These are phyloP conservation scores for Barnardius zonarius DNA, from an alignment of 2,113 vertebrate genomes.

Conservation along the genomic window DNA sequence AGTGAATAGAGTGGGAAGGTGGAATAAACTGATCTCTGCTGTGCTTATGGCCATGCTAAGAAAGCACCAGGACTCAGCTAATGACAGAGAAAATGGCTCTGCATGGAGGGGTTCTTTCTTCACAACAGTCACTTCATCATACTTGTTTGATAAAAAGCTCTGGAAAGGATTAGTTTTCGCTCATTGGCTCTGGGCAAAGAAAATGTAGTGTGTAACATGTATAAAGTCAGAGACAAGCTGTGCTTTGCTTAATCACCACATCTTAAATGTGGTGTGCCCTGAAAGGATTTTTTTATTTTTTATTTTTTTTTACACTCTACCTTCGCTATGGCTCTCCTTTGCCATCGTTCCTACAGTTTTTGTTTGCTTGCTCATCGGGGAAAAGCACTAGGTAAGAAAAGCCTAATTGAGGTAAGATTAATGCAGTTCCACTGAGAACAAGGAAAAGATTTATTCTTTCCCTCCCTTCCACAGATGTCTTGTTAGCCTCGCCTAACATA, in stretches of 20 bases:
- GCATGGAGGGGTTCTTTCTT: neutral
- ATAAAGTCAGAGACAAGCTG: neutral
- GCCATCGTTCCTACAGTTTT: neutral
- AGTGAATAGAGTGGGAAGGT: neutral
- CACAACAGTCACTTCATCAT: neutral
- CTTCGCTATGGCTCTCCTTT: neutral
- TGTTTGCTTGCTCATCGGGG: neutral
- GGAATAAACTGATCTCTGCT: neutral
- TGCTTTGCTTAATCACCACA: neutral
- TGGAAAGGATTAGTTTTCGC: neutral
- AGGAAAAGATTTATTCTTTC: conserved; percentile 9
- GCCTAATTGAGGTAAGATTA: conserved; percentile 32
- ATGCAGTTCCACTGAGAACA: neutral
- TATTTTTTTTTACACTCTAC: neutral
- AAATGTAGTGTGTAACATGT: neutral
- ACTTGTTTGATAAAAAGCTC: neutral
- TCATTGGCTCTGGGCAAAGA: neutral
- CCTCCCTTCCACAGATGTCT: conserved; percentile 2
- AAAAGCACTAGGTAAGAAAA: conserved; percentile 36
- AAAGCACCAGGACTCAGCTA: neutral
- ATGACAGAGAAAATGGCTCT: neutral
- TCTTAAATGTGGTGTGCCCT: neutral
- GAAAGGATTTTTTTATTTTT: neutral
- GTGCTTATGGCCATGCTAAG: neutral
- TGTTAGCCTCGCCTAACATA: neutral